Conservation (phyloP, 2,888 invertebrate genomes). For the Orgyia antiqua region DNA sequence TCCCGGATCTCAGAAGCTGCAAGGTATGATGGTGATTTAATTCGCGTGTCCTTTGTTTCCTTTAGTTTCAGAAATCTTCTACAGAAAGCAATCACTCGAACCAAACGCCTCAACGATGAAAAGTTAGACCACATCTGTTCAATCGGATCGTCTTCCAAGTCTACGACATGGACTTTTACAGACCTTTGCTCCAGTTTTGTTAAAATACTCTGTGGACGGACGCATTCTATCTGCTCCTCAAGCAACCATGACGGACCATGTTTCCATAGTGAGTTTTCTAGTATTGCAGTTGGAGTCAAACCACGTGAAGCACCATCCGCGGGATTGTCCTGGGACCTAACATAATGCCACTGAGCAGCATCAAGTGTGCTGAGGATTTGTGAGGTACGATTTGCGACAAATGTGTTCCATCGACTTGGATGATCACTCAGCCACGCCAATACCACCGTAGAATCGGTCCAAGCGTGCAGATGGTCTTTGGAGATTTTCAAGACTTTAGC, state of each 20-base stretch:
- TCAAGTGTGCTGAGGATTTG: not conserved
- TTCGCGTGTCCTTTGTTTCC: no score
- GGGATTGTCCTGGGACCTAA: conserved; percentile 1
- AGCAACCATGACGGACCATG: not conserved
- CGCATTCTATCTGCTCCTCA: not conserved
- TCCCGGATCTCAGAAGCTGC: no score
- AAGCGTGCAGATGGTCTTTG: not conserved
- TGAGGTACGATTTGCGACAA: not conserved
- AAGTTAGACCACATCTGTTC: conserved; percentile 5
- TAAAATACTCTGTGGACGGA: no score
- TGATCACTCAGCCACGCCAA: conserved; percentile 1
- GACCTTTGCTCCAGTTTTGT: conserved; percentile 5
- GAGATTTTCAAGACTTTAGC: not conserved
- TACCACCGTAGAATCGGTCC: conserved; percentile 4
- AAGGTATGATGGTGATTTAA: no score
- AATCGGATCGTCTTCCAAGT: conserved; percentile 1
- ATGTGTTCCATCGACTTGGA: not conserved
- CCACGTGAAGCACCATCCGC: conserved; percentile 2
- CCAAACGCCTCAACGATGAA: not conserved
- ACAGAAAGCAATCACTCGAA: conserved; percentile 7
- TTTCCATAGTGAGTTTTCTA: conserved; percentile 2
- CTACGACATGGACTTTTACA: not conserved
- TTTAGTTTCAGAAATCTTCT: conserved; percentile 4
- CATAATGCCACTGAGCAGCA: conserved; percentile 1
- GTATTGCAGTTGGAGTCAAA: not conserved